Conservation (phyloP, 2,888 invertebrate genomes). For the Eucera pruinosa region DNA sequence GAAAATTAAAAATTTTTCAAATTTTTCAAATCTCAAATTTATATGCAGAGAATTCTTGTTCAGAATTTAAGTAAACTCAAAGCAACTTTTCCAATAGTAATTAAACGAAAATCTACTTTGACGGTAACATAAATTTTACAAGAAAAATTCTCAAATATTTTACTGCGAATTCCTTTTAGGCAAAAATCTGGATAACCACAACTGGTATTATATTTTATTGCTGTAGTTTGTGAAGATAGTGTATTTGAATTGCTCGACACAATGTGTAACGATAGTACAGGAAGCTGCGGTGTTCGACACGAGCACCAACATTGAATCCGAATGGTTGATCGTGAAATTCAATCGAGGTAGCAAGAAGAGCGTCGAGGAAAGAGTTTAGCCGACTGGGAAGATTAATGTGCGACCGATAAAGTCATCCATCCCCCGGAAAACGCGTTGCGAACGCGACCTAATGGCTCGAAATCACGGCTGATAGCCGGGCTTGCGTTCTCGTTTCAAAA, state of each 20-base stretch:
- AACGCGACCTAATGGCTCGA: constrained; percentile 78
- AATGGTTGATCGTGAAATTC: constrained; percentile 58
- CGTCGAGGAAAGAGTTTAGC: constrained; percentile 16
- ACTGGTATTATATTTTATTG: too few species aligned
- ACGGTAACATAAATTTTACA: too few species aligned
- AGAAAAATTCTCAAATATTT: too few species aligned
- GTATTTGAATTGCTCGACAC: background rate
- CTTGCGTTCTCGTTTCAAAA: constrained; percentile 18
- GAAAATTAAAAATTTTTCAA: too few species aligned
- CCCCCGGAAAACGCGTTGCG: constrained; percentile 67
- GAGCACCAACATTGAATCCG: constrained; percentile 25
- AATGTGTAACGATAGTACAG: background rate
- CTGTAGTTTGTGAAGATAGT: background rate
- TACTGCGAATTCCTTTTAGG: too few species aligned
- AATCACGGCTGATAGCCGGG: constrained; percentile 68
- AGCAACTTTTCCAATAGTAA: too few species aligned
- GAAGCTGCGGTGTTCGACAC: background rate
- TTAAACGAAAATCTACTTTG: too few species aligned
- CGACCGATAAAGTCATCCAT: constrained; percentile 77
- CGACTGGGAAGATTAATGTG: constrained; percentile 78
- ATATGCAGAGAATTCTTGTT: too few species aligned
- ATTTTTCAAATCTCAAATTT: too few species aligned
- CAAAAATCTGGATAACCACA: too few species aligned
- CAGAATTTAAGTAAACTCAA: too few species aligned
- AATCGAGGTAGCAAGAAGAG: constrained; percentile 60